These are phyloP conservation scores for Drosophila gaucha DNA, from an alignment of 2,888 invertebrate genomes.

Conservation along the genomic window DNA sequence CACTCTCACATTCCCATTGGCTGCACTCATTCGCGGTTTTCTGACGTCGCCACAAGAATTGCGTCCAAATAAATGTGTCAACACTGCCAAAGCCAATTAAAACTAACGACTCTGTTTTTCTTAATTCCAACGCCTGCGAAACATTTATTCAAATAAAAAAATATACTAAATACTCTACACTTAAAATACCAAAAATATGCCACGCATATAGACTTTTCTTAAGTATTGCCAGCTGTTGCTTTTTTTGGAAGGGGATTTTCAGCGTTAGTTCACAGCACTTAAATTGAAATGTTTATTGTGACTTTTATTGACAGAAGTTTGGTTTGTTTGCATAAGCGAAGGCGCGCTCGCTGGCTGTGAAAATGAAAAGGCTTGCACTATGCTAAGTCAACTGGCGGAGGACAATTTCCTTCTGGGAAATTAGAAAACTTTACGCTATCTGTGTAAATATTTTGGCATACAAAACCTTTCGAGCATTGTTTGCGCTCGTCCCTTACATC, in stretches of 20 bases:
- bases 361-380: slow-evolving; percentile 29
- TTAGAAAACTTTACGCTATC: slow-evolving; percentile 70
- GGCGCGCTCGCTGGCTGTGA: background rate
- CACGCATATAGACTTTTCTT: background rate
- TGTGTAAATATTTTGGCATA: slow-evolving; percentile 57
- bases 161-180: slow-evolving; percentile 7
- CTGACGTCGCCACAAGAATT: slow-evolving; percentile 15
- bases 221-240: slow-evolving; percentile 20
- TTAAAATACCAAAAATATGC: slow-evolving; percentile 1
- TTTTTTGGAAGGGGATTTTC: background rate
- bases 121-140: slow-evolving; percentile 31
- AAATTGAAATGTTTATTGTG: slow-evolving; percentile 50
- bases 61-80: slow-evolving; percentile 48
- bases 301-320: slow-evolving; percentile 44
- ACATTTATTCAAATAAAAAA: slow-evolving; percentile 9
- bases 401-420: slow-evolving; percentile 71
- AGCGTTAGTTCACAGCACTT: slow-evolving; percentile 13
- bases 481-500: slow-evolving; percentile 15
- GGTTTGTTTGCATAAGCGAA: slow-evolving; percentile 32
- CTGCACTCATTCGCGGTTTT: slow-evolving; percentile 12
- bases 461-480: slow-evolving; percentile 54
- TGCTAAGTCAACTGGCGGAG: slow-evolving; percentile 25
- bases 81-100: slow-evolving; percentile 57
- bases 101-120: slow-evolving; percentile 39
- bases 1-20: background rate